Base-by-base conservation (phyloP, 2,113 vertebrate species). In the Etia nguti region DNA sequence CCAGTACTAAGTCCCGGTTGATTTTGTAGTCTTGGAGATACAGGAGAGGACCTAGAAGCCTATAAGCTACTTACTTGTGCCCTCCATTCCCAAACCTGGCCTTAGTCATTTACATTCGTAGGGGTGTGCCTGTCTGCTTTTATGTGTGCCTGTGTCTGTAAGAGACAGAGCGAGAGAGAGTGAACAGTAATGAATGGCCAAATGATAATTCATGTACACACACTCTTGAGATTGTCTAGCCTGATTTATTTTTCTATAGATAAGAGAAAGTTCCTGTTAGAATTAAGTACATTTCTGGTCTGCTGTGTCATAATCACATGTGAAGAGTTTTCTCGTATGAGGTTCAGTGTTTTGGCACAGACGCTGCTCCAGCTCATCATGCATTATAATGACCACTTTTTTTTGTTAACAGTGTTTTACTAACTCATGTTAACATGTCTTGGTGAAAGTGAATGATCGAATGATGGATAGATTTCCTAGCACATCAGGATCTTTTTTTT, bases 241-340 rank as follows among this genome's bases (percentile, higher is more conserved):
- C 87, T 91, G 79, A 95, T 95, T 96, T 96, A 96, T 96, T 96
- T 96, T 96, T 96, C 91, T 96, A 96, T 92, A 94, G 93, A 93
- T 87, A 93, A 88, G 86, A 94, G 83, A 94, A 84, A 86, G 89
- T 88, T 93, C 85, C 86, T 77, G 88, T 82, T 93, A 93, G 88
- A 94, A 82, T 93, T 80, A 68, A 90, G 87, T 92, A 79, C 83
- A 91, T 89, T 88, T 88, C 60, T 91, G 89, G 90, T 94, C 85
- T 91, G 65, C 91, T 92, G 80, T 95, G 88, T 93, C 92, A 91
- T 90, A 73, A 83, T 89, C 88, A 60, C 84, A 80, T 81, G 86
- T 93, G 34, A 91, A 70, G 62, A 84, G 68, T 90, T 90, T 81
- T 86, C 81, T 29, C 79, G 36, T 88, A 46, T 73, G 75, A 92